Evolutionary conservation across 2,113 vertebrate genomes (phyloP).

Genomic region (Catharus bicknelli): DNA sequence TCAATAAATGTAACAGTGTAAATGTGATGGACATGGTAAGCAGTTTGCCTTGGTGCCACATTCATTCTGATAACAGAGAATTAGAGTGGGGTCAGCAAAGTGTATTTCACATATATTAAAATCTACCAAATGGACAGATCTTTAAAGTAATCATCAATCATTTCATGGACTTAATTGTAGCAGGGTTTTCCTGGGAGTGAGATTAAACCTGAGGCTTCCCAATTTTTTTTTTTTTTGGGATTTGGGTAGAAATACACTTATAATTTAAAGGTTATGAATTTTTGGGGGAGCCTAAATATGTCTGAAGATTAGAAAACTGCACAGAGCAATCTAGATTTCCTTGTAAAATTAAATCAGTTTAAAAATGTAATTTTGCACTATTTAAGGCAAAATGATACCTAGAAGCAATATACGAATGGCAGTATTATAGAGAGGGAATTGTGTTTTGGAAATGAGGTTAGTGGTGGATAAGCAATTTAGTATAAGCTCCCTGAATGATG

Average conservation of each 20-base stretch:
- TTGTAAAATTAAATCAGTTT: not conserved
- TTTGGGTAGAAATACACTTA: not conserved
- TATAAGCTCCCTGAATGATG: not conserved
- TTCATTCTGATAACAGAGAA: not conserved
- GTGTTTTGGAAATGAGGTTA: not conserved
- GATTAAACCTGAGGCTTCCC: not conserved
- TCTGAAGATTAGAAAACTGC: not conserved
- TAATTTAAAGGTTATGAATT: not conserved
- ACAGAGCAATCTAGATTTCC: not conserved
- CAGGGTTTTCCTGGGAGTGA: not conserved
- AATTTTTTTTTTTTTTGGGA: not conserved
- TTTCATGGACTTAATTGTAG: not conserved
- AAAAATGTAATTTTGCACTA: not conserved
- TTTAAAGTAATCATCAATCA: not conserved
- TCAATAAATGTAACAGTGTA: slow-evolving; percentile 2
- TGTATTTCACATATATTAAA: not conserved
- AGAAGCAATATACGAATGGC: not conserved
- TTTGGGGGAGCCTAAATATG: not conserved
- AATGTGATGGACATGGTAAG: not conserved
- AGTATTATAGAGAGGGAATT: not conserved
- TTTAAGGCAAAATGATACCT: not conserved
- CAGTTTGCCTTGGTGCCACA: slow-evolving; percentile 11
- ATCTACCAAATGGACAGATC: not conserved
- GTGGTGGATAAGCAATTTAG: not conserved
- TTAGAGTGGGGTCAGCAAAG: not conserved